Evolutionary conservation across 2,113 vertebrate species (phyloP).

Genomic region (Pollimyrus isidori): DNA sequence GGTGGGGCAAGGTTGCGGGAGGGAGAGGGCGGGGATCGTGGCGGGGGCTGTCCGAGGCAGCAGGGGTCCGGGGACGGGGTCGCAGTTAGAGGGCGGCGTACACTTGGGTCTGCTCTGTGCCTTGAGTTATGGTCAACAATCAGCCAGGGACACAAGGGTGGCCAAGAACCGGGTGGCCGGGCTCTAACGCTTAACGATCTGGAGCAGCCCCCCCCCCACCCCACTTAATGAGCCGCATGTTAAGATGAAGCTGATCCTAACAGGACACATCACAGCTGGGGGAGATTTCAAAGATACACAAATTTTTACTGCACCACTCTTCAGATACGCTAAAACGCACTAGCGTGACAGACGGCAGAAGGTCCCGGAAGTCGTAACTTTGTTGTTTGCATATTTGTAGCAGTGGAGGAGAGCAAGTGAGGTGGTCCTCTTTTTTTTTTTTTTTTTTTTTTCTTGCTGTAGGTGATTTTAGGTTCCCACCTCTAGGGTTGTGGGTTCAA

Average conservation of each 20-base stretch:
- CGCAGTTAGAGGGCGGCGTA: slow-evolving; percentile 8
- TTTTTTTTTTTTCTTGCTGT: background rate
- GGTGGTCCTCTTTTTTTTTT: background rate
- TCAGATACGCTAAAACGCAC: background rate
- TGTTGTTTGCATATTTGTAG: background rate
- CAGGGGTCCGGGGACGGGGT: background rate
- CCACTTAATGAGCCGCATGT: slow-evolving; percentile 56
- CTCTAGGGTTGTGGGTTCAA: background rate
- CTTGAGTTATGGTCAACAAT: background rate
- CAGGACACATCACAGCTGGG: slow-evolving; percentile 48
- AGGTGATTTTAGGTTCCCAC: background rate
- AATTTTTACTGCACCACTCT: background rate
- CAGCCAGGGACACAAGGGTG: background rate
- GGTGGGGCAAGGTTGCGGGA: background rate
- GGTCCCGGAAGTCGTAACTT: background rate
- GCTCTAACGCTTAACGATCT: background rate
- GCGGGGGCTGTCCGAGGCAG: background rate
- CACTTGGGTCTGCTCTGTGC: background rate
- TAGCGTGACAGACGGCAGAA: background rate
- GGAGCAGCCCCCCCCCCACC: background rate
- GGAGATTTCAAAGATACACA: background rate
- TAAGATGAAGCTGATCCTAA: slow-evolving; percentile 60
- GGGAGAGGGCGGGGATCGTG: background rate
- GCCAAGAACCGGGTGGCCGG: background rate
- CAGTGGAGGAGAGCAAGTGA: background rate